These are phyloP conservation scores for Berghia stephanieae DNA, from an alignment of 1,140 invertebrate species.

Conservation along the genomic window DNA sequence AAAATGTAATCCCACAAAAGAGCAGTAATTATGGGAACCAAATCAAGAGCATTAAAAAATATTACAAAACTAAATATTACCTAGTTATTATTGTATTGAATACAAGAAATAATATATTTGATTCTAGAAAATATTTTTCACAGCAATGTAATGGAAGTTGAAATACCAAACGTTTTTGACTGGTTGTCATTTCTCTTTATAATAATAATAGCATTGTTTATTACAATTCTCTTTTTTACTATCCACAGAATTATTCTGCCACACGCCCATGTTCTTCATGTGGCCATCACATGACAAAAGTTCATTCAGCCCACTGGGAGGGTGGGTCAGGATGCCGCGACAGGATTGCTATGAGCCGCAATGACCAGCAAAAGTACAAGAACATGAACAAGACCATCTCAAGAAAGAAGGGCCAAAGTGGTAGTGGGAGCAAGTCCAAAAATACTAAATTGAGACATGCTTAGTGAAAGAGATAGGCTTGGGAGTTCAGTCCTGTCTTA, in stretches of 20 bases:
- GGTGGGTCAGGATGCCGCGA: conserved; percentile 67
- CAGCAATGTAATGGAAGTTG: neutral
- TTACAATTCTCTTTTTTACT: conserved; percentile 16
- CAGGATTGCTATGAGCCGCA: conserved; percentile 63
- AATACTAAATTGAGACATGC: conserved; percentile 47
- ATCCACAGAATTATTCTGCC: conserved; percentile 54
- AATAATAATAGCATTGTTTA: neutral
- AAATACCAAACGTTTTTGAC: neutral
- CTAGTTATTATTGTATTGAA: neutral
- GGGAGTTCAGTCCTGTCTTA: too few species aligned
- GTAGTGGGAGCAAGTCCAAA: conserved; percentile 42
- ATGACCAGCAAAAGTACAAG: conserved; percentile 59
- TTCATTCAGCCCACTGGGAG: conserved; percentile 64
- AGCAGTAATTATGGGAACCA: too few species aligned
- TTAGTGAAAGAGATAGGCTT: too few species aligned
- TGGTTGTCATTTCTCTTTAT: neutral
- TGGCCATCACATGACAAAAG: conserved; percentile 50
- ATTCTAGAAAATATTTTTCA: neutral
- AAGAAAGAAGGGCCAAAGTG: conserved; percentile 41
- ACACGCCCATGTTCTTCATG: conserved; percentile 61
- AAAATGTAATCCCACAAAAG: too few species aligned
- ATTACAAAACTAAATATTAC: neutral
- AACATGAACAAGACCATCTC: conserved; percentile 59
- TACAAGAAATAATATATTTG: neutral
- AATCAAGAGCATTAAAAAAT: too few species aligned